A percentile compares a stretch with the other conserved stretches of the same genome.
Evolutionary conservation across 2,888 invertebrate genomes (phyloP).

Genomic region (Pachymerium ferrugineum): DNA sequence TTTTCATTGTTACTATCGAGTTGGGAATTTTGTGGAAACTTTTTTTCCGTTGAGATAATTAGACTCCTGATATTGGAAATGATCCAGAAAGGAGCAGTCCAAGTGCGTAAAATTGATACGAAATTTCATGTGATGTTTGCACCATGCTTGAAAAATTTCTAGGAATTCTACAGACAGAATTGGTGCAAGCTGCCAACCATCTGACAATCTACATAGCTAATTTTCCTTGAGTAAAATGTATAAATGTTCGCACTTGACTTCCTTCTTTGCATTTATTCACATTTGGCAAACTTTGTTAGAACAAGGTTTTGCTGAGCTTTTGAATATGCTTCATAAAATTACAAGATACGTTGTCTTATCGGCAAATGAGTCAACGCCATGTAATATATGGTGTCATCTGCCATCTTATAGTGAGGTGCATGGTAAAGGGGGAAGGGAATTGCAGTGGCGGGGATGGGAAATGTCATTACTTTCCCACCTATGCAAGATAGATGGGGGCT

Average conservation of each 20-base stretch:
- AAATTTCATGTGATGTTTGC: background rate
- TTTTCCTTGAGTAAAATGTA: background rate
- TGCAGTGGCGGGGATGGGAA: too few species aligned
- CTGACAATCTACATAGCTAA: slow-evolving; percentile 23
- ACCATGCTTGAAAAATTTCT: background rate
- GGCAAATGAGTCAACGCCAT: background rate
- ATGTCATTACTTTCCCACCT: background rate
- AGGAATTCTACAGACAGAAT: background rate
- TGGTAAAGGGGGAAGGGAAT: background rate
- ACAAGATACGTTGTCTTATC: slow-evolving; percentile 8
- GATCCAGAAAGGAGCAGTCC: too few species aligned
- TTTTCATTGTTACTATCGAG: too few species aligned
- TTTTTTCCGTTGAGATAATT: too few species aligned
- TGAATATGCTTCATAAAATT: slow-evolving; percentile 1
- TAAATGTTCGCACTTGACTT: background rate
- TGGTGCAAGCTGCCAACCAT: background rate
- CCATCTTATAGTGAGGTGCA: slow-evolving; percentile 10
- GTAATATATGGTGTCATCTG: background rate
- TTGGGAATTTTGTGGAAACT: too few species aligned
- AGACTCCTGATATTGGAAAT: too few species aligned
- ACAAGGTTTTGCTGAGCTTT: background rate
- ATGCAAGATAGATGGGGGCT: slow-evolving; percentile 1
- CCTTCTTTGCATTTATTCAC: background rate
- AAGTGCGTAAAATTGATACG: too few species aligned
- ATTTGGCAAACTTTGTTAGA: background rate